Conservation (phyloP, 2,113 vertebrate genomes). For the Oreochromis aureus region DNA sequence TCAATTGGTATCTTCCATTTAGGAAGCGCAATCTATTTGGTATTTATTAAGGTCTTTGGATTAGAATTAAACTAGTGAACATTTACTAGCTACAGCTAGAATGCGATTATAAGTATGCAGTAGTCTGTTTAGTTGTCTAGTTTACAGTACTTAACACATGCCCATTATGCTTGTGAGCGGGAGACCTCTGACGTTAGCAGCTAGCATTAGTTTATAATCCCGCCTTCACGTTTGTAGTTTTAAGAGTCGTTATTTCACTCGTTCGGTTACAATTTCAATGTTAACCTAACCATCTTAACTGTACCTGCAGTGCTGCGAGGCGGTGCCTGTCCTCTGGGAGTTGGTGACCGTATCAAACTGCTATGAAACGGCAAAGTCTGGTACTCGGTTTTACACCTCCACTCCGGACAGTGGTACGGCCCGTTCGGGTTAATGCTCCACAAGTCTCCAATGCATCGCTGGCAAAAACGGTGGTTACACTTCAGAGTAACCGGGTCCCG, state of each 20-base stretch:
- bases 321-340: background rate
- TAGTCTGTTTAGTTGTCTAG: background rate
- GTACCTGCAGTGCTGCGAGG: slow-evolving; percentile 3
- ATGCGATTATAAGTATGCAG: background rate
- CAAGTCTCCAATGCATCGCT: slow-evolving; percentile 63
- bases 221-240: background rate
- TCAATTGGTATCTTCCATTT: background rate
- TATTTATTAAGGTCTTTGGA: no score
- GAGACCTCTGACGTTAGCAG: background rate
- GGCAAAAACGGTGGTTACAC: slow-evolving; percentile 70
- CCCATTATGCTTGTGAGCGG: background rate
- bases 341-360: background rate
- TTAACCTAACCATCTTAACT: background rate
- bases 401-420: slow-evolving; percentile 69
- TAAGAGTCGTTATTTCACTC: background rate
- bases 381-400: slow-evolving; percentile 58
- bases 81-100: background rate
- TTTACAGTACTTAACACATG: background rate
- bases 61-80: background rate
- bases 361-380: slow-evolving; percentile 50
- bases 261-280: no score
- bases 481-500: slow-evolving; percentile 40
- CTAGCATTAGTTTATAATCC: background rate
- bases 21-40: background rate
- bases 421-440: slow-evolving; percentile 58